Conservation (phyloP, 2,113 vertebrate species). For the Spheniscus mendiculus region DNA sequence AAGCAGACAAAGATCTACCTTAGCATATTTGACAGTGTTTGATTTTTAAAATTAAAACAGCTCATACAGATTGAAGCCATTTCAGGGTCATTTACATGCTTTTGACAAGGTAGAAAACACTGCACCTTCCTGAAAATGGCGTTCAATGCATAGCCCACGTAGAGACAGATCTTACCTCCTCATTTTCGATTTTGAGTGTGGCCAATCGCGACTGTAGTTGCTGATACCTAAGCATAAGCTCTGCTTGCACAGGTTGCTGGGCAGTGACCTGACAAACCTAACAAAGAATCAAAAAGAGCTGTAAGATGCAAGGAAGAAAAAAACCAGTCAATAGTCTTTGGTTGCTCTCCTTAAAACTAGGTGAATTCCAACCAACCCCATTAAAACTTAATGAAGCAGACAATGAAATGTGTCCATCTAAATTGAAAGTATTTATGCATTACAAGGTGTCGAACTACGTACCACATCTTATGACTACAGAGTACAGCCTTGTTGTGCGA, state of each 20-base stretch:
- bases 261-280: constrained; percentile 95
- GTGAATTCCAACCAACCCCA: not conserved
- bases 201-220: constrained; percentile 94
- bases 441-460: not conserved
- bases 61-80: not conserved
- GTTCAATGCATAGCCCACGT: not conserved
- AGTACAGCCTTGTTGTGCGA: not conserved
- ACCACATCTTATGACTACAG: not conserved
- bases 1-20: not conserved
- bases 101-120: not conserved
- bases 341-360: not conserved
- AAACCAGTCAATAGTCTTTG: not conserved
- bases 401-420: not conserved
- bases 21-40: not conserved
- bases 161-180: constrained; percentile 84
- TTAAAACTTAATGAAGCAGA: not conserved
- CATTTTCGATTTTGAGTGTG: constrained; percentile 96
- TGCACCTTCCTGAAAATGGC: not conserved
- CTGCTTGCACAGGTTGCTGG: constrained; percentile 92
- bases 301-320: not conserved
- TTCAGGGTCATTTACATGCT: not conserved
- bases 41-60: not conserved
- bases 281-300: constrained; percentile 41
- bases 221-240: constrained; percentile 93
- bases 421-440: not conserved